A percentile compares a stretch with the other conserved stretches of the same genome.
Evolutionary conservation across 2,113 vertebrate genomes (phyloP).

Genomic region (Nothobranchius furzeri): DNA sequence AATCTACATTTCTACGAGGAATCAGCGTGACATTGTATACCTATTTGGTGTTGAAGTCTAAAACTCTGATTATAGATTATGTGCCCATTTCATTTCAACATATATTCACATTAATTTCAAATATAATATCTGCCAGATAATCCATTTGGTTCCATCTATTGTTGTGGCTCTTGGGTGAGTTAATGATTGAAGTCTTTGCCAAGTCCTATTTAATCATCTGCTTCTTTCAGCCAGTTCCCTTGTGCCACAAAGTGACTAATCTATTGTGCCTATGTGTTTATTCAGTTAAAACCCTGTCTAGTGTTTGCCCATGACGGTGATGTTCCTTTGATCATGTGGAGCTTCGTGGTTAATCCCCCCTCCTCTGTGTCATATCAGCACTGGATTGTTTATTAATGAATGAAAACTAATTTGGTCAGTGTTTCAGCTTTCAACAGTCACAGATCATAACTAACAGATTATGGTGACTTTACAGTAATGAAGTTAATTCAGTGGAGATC

Average conservation of each 20-base stretch:
- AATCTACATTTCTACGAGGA: conserved; percentile 19
- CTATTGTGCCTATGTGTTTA: conserved; percentile 21
- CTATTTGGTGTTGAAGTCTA: not conserved
- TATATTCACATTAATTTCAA: not conserved
- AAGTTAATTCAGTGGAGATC: not conserved
- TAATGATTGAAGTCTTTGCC: conserved; percentile 57
- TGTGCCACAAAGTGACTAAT: conserved; percentile 36
- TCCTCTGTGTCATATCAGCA: conserved; percentile 1
- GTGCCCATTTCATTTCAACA: not conserved
- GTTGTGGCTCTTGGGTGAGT: conserved; percentile 30
- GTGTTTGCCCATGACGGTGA: conserved; percentile 9
- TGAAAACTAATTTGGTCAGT: conserved; percentile 6
- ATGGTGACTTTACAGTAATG: not conserved
- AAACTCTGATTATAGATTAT: too few species aligned
- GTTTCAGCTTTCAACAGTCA: not conserved
- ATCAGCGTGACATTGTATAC: conserved; percentile 2
- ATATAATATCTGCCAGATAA: conserved; percentile 24
- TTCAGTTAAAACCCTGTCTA: conserved; percentile 10
- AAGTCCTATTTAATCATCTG: conserved; percentile 65
- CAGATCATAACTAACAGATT: not conserved
- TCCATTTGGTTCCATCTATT: conserved; percentile 32
- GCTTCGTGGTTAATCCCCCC: not conserved
- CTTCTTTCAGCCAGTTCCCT: conserved; percentile 43
- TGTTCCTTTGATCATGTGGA: conserved; percentile 35
- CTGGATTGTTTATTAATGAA: conserved; percentile 13